Evolutionary conservation across 2,113 vertebrate species (phyloP), one percentile per base, ranked within the genome.

Genomic region (Aegithalos caudatus): DNA sequence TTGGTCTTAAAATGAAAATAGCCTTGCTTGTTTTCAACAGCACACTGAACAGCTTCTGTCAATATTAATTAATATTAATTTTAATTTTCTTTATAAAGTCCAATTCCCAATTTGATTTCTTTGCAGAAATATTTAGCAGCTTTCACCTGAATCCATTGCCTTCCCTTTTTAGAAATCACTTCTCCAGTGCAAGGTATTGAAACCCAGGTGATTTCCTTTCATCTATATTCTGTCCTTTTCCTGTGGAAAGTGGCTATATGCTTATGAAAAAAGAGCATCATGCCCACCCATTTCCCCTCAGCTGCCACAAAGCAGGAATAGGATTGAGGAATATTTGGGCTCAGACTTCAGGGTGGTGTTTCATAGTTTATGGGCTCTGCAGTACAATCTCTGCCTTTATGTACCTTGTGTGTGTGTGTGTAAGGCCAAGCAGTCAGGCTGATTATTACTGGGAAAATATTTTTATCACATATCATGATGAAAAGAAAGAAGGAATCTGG

Each of bases 1-100:
- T 95, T 61, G 53, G 83, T 90, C 76, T 93, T 95, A 94, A 96
- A 94, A 45, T 91, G 86, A 88, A 95, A 97, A 88, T 91, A 35
- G 92, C 81, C 86, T 95, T 96, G 56, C 44, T 95, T 6, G 3
- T 79, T 97, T 82, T 79, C 76, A 83, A 54, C 64, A 73, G 51
- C 31, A 58, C 57, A 91, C 70, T 76, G 73, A 69, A 57, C 54
- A 91, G 17, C 29, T 92, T 95, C 88, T 95, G 80, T 92, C 95
- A 97, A 96, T 97, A 97, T 78, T 86, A 56, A 88, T 97, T n/a
- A n/a, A n/a, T n/a, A n/a, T n/a, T n/a, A n/a, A n/a, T n/a, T n/a
- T n/a, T n/a, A n/a, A n/a, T 96, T 88, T 96, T 44, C 29, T 92
- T 88, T 94, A 61, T 57, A 91, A 92, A 93, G 62, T 22, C 53